These are phyloP conservation scores for Pedetes capensis DNA, from an alignment of 2,113 vertebrate genomes.

Conservation along the genomic window DNA sequence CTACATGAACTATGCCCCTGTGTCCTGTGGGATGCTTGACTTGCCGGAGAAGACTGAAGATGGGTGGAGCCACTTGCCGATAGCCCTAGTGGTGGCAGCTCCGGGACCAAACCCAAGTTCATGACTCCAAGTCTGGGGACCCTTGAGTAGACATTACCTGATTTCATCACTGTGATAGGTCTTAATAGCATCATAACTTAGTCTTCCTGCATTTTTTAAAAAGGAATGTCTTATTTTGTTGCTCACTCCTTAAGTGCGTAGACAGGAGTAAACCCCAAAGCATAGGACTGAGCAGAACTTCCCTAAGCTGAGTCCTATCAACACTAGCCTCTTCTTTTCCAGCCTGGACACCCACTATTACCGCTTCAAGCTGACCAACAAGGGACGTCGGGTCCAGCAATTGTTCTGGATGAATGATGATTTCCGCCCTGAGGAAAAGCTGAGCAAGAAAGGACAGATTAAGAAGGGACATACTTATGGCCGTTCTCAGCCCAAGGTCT, in stretches of 20 bases:
- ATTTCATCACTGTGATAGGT: not conserved
- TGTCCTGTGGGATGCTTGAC: not conserved
- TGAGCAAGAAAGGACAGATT: not conserved
- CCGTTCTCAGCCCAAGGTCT: not conserved
- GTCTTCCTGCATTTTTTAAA: not conserved
- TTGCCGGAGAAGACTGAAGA: not conserved
- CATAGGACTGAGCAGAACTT: not conserved
- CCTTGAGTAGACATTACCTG: not conserved
- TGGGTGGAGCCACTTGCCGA: not conserved
- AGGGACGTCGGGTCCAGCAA: slow-evolving; percentile 83
- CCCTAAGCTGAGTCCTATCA: not conserved
- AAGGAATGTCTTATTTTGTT: not conserved
- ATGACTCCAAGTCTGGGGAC: not conserved
- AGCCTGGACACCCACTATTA: slow-evolving; percentile 84
- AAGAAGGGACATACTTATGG: not conserved
- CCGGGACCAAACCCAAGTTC: not conserved
- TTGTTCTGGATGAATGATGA: slow-evolving; percentile 86
- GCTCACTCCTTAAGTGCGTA: not conserved
- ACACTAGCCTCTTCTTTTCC: not conserved
- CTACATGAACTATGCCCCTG: not conserved
- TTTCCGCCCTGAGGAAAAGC: slow-evolving; percentile 57
- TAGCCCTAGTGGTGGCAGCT: not conserved
- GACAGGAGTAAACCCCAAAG: not conserved
- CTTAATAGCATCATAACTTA: not conserved
- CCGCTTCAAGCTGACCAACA: slow-evolving; percentile 88